These are phyloP conservation scores for Digitonthophagus gazella DNA, from an alignment of 2,888 invertebrate genomes.

Conservation along the genomic window DNA sequence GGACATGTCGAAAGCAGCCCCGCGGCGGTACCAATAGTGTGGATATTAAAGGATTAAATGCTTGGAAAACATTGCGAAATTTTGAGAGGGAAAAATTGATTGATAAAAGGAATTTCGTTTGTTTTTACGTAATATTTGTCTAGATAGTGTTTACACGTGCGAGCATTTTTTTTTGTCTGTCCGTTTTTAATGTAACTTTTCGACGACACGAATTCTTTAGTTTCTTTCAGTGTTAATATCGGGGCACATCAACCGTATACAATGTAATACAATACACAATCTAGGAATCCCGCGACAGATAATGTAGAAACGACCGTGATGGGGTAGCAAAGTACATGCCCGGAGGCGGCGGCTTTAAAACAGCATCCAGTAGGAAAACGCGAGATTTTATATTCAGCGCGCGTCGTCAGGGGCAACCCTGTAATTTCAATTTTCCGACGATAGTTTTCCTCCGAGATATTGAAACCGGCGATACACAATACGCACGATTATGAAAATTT, in stretches of 20 bases:
- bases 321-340: neutral
- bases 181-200: no score
- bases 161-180: no score
- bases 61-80: neutral
- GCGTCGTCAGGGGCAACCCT: constrained; percentile 1
- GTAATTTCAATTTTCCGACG: constrained; percentile 22
- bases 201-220: no score
- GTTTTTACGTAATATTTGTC: neutral
- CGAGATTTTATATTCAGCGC: constrained; percentile 15
- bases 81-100: neutral
- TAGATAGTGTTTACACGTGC: no score
- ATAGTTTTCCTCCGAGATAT: constrained; percentile 35
- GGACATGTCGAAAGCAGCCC: neutral
- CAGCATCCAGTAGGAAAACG: neutral
- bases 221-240: no score
- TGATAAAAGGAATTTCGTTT: neutral
- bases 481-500: constrained; percentile 46
- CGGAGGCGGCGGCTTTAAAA: constrained; percentile 13
- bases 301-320: constrained; percentile 3
- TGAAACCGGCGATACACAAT: constrained; percentile 46
- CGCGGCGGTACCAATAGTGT: neutral
- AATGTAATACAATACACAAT: no score
- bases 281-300: neutral
- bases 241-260: no score
- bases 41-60: neutral